Conservation (phyloP, 2,888 invertebrate genomes). For the Ormyrus pomaceus region DNA sequence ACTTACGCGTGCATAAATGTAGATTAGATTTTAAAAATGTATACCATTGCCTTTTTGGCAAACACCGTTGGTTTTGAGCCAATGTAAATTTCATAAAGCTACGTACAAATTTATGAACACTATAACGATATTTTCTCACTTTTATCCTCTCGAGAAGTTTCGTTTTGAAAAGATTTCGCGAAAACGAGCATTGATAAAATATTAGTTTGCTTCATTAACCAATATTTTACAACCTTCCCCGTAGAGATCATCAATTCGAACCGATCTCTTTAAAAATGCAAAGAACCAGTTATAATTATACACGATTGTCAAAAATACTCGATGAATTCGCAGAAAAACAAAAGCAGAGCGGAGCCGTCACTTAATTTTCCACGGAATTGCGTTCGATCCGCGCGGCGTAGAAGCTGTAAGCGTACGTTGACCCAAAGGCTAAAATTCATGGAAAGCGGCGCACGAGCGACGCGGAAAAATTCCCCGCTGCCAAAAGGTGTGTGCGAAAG, state of each 20-base stretch:
- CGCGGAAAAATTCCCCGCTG: background rate
- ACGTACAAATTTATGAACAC: slow-evolving; percentile 52
- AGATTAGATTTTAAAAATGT: slow-evolving; percentile 53
- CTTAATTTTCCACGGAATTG: too few species aligned
- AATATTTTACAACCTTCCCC: background rate
- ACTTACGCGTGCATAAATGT: slow-evolving; percentile 42
- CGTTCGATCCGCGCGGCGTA: background rate
- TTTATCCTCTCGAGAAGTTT: slow-evolving; percentile 30
- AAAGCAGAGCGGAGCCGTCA: background rate
- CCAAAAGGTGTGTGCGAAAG: slow-evolving; percentile 9
- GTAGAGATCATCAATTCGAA: background rate
- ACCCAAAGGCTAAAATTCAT: background rate
- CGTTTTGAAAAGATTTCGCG: slow-evolving; percentile 33
- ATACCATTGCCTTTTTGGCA: slow-evolving; percentile 51
- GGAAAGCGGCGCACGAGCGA: background rate
- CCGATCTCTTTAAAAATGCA: background rate
- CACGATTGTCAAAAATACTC: background rate
- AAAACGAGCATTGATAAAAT: slow-evolving; percentile 40
- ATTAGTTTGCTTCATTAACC: background rate
- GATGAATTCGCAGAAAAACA: background rate
- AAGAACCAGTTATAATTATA: background rate
- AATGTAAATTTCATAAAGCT: slow-evolving; percentile 56
- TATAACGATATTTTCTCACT: slow-evolving; percentile 52
- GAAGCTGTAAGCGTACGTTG: background rate
- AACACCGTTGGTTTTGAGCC: slow-evolving; percentile 51